A percentile compares a stretch with the other conserved stretches of the same genome.
phyloP scores from a whole-genome alignment of 2,888 invertebrate species.

The Mythimna loreyi region DNA sequence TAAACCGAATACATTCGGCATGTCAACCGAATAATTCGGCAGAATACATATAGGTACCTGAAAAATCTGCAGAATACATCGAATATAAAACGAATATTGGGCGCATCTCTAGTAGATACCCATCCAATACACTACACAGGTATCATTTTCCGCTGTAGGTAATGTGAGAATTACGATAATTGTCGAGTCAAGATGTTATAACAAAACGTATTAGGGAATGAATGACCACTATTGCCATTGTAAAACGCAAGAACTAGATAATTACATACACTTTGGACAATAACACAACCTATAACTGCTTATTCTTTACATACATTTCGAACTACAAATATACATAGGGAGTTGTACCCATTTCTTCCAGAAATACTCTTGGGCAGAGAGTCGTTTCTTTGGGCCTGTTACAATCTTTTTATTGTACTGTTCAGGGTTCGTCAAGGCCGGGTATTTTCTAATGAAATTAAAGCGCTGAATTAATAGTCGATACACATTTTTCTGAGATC shows the following conservation, averaged over 20 bases:
- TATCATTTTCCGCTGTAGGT: not conserved
- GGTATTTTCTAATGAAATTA: constrained; percentile 77
- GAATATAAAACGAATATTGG: too few species aligned
- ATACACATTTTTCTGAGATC: not conserved
- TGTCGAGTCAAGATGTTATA: not conserved
- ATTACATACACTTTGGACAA: not conserved
- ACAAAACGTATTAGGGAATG: not conserved
- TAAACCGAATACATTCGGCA: too few species aligned
- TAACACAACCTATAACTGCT: not conserved
- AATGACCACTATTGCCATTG: not conserved
- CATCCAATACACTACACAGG: not conserved
- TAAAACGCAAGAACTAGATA: not conserved
- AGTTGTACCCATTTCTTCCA: constrained; percentile 87
- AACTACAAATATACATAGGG: constrained; percentile 7
- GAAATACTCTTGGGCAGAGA: constrained; percentile 84
- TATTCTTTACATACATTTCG: not conserved
- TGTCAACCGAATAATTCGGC: too few species aligned
- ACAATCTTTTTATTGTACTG: constrained; percentile 80
- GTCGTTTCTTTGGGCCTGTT: constrained; percentile 80
- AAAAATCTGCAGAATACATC: too few species aligned
- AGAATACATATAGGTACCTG: too few species aligned
- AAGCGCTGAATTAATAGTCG: constrained; percentile 25
- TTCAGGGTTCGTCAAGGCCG: constrained; percentile 74
- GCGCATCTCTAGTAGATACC: too few species aligned
- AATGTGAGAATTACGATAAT: not conserved